Evolutionary conservation across 1,140 invertebrate genomes (phyloP).

Genomic region (Anastatus disparis): DNA sequence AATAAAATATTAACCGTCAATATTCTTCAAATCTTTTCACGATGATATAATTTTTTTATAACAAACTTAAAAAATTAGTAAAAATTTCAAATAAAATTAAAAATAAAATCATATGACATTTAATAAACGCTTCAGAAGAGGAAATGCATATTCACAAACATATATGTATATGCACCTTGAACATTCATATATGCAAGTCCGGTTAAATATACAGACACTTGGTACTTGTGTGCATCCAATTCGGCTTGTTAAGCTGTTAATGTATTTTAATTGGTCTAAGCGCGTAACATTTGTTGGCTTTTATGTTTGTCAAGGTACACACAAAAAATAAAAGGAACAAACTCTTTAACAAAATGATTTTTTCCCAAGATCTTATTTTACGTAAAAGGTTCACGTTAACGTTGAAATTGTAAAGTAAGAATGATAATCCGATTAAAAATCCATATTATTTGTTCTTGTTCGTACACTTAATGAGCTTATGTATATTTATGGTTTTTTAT

Average conservation of each 20-base stretch:
- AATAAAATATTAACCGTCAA: no score
- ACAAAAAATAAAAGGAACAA: no score
- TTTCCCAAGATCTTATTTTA: neutral
- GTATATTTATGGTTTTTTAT: neutral
- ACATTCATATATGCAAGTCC: no score
- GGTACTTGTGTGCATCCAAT: constrained; percentile 59
- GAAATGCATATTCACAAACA: no score
- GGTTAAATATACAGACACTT: constrained; percentile 30
- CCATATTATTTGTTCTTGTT: no score
- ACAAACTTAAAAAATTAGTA: no score
- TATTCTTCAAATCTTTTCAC: no score
- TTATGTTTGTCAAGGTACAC: constrained; percentile 20
- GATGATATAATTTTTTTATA: no score
- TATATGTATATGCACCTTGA: constrained; percentile 19
- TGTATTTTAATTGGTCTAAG: constrained; percentile 64
- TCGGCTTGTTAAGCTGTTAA: constrained; percentile 62
- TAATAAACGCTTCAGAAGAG: no score
- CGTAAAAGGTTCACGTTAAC: neutral
- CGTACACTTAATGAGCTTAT: no score
- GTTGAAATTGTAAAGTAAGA: neutral
- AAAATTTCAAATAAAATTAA: no score
- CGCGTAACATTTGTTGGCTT: constrained; percentile 12
- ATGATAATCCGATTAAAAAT: neutral
- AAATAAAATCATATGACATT: no score
- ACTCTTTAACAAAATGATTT: neutral